A percentile compares a stretch with the other conserved stretches of the same genome.
phyloP scores from a whole-genome alignment of 2,113 vertebrate genomes.

The Hippocampus abdominalis region DNA sequence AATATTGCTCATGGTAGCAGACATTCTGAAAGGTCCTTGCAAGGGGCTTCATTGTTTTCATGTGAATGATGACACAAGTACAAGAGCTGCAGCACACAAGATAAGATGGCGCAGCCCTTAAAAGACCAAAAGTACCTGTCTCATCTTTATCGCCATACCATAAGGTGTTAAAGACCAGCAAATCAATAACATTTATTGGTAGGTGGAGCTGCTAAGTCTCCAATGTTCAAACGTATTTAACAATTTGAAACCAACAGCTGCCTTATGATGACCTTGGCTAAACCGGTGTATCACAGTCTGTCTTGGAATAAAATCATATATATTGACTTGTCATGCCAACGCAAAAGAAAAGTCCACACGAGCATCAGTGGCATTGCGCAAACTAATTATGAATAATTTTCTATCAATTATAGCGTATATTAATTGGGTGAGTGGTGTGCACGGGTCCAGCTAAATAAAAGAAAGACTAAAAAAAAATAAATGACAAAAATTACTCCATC shows the following conservation, averaged over 20 bases:
- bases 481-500: too few relatives aligned
- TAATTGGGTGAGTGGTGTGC: too few relatives aligned
- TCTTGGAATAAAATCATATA: conserved; percentile 11
- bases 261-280: conserved; percentile 9
- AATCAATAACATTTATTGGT: conserved; percentile 19
- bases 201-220: conserved; percentile 12
- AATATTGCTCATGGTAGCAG: conserved; percentile 40
- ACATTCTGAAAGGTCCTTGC: conserved; percentile 35
- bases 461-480: too few relatives aligned
- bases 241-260: conserved; percentile 12
- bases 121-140: conserved; percentile 47
- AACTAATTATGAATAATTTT: too few relatives aligned
- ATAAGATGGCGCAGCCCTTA: conserved; percentile 26
- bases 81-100: conserved; percentile 25
- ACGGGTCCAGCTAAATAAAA: too few relatives aligned
- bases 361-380: background rate
- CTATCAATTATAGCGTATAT: too few relatives aligned
- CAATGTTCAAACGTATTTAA: conserved; percentile 36
- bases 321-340: background rate
- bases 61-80: conserved; percentile 52
- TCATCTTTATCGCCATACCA: conserved; percentile 34
- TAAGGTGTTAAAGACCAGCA: conserved; percentile 33
- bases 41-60: conserved; percentile 25
- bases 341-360: background rate
- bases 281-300: conserved; percentile 6